Conservation (phyloP, 2,113 vertebrate species). For the Paramormyrops kingsleyae region DNA sequence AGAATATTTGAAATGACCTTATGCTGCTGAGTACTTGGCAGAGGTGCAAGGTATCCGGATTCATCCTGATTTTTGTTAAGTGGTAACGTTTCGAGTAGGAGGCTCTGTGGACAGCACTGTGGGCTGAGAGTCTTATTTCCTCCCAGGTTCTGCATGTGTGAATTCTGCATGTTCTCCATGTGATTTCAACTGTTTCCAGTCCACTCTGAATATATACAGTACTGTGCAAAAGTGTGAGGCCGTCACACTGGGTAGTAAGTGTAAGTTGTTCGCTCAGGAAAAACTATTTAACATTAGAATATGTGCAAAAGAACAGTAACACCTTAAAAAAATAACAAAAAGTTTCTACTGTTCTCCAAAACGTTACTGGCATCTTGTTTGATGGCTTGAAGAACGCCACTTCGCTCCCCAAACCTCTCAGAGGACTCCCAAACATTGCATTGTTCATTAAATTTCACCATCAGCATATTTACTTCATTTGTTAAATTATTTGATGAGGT, state of each 20-base stretch:
- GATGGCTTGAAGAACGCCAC: background rate
- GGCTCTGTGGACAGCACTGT: background rate
- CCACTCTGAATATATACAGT: background rate
- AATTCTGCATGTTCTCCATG: background rate
- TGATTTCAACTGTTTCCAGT: background rate
- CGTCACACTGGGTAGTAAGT: background rate
- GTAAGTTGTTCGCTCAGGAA: background rate
- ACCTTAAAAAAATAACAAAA: background rate
- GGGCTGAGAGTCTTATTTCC: background rate
- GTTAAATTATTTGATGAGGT: background rate
- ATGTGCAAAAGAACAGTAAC: background rate
- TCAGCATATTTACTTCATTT: background rate
- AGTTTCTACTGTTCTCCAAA: background rate
- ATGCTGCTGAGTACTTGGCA: background rate
- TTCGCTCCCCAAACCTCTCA: background rate
- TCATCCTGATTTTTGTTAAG: background rate
- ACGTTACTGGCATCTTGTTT: background rate
- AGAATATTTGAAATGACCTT: background rate
- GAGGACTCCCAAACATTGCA: too few species aligned
- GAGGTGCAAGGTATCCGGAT: background rate
- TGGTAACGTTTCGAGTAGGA: background rate
- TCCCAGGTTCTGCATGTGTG: background rate
- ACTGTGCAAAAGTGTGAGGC: background rate
- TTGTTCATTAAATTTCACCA: background rate
- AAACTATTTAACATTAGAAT: background rate